Evolutionary conservation across 2,113 vertebrate species (phyloP).

Genomic region (Odontesthes bonariensis): DNA sequence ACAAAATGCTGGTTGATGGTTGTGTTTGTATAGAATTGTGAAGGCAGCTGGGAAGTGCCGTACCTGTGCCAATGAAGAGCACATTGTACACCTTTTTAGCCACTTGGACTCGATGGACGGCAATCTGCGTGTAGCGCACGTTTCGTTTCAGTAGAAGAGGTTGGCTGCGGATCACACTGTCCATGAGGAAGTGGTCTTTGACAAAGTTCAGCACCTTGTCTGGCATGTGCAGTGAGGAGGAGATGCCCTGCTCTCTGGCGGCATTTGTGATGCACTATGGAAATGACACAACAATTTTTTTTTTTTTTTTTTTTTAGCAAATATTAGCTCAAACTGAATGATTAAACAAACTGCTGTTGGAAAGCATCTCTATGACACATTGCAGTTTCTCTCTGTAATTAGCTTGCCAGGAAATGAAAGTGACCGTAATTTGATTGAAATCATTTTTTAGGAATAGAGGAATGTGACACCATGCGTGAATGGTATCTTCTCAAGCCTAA

Average conservation of each 20-base stretch:
- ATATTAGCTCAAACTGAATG: no score
- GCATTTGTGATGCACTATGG: constrained; percentile 90
- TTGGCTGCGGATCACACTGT: constrained; percentile 88
- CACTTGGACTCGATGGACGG: constrained; percentile 83
- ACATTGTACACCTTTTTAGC: constrained; percentile 84
- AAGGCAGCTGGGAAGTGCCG: neutral
- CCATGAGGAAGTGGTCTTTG: constrained; percentile 98
- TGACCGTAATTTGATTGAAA: constrained; percentile 9
- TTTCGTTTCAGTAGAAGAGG: constrained; percentile 88
- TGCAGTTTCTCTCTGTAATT: constrained; percentile 29
- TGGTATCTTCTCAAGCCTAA: constrained; percentile 26
- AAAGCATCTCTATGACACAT: neutral
- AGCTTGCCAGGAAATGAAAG: constrained; percentile 53
- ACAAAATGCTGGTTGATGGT: neutral
- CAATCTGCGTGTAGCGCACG: constrained; percentile 89
- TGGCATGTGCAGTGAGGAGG: constrained; percentile 92
- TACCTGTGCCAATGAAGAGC: constrained; percentile 94
- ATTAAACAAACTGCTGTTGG: neutral
- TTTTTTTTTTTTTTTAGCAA: neutral
- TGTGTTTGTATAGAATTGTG: neutral
- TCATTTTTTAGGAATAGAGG: constrained; percentile 25
- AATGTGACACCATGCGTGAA: neutral
- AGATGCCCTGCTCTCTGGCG: constrained; percentile 86
- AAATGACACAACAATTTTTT: constrained; percentile 25
- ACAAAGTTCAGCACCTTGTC: constrained; percentile 97